phyloP scores from a whole-genome alignment of 2,888 invertebrate genomes.

The Pterostichus madidus region DNA sequence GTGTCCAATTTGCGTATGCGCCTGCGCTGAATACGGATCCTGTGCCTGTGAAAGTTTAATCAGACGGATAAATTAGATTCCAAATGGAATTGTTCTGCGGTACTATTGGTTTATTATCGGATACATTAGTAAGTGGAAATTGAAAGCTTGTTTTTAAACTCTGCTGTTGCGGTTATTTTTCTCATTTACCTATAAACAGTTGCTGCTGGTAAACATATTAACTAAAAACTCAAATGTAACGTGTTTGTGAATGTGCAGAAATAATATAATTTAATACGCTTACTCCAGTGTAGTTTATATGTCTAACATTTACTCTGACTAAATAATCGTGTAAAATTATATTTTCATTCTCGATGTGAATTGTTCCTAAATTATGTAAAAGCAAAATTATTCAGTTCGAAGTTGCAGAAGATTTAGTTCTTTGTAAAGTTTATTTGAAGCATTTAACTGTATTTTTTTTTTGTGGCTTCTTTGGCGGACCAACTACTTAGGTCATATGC shows the following conservation, averaged over 20 bases:
- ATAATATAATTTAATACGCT: too few relatives aligned
- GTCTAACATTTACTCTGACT: too few relatives aligned
- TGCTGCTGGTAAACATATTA: not conserved
- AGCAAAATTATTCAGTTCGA: too few relatives aligned
- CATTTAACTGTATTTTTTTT: too few relatives aligned
- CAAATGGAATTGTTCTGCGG: conserved; percentile 24
- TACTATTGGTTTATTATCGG: conserved; percentile 34
- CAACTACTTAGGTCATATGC: too few relatives aligned
- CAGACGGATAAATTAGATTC: conserved; percentile 38
- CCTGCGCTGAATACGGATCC: not conserved
- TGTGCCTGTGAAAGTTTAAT: conserved; percentile 30
- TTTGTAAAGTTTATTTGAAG: too few relatives aligned
- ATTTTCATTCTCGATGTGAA: too few relatives aligned
- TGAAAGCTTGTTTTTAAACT: conserved; percentile 24
- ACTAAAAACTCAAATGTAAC: not conserved
- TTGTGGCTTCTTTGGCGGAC: too few relatives aligned
- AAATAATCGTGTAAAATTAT: too few relatives aligned
- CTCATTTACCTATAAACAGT: not conserved
- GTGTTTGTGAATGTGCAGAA: not conserved
- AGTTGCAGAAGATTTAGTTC: too few relatives aligned
- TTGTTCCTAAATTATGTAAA: too few relatives aligned
- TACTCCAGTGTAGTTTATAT: too few relatives aligned
- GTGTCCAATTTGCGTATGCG: not conserved
- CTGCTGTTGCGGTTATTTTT: not conserved
- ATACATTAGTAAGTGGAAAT: conserved; percentile 18